Conservation (phyloP, 2,113 vertebrate species). For the Thalassarche chlororhynchos region DNA sequence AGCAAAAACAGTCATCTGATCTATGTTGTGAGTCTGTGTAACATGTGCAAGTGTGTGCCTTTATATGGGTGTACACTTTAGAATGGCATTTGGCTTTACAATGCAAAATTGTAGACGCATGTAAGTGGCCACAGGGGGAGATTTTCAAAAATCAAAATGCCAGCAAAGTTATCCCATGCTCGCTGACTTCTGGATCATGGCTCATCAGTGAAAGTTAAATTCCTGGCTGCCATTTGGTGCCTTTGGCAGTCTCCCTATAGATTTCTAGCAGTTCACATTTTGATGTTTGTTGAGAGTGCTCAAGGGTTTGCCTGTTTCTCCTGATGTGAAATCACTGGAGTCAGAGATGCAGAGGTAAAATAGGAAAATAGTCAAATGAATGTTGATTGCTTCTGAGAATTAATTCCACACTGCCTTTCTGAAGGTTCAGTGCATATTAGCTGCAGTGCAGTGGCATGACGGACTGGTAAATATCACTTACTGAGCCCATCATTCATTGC, state of each 20-base stretch:
- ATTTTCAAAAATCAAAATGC: constrained; percentile 26
- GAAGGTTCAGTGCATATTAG: constrained; percentile 13
- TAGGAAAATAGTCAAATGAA: constrained; percentile 23
- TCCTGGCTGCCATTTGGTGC: background rate
- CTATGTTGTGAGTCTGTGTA: background rate
- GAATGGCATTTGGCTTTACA: background rate
- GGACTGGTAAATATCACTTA: constrained; percentile 38
- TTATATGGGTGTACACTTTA: background rate
- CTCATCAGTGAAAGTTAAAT: constrained; percentile 1
- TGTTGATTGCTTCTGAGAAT: constrained; percentile 42
- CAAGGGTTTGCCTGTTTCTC: constrained; percentile 17
- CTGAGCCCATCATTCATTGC: constrained; percentile 28
- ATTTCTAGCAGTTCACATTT: background rate
- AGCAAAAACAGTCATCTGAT: background rate
- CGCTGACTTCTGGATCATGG: background rate
- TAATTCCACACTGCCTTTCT: constrained; percentile 33
- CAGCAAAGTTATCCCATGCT: background rate
- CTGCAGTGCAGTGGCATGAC: constrained; percentile 39
- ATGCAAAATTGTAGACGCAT: background rate
- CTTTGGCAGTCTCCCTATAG: background rate
- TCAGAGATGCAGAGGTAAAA: constrained; percentile 34
- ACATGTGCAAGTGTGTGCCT: background rate
- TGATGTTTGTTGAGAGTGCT: background rate
- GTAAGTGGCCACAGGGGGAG: background rate
- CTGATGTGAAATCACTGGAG: constrained; percentile 25